phyloP scores from a whole-genome alignment of 2,113 vertebrate species.

The Podocnemis expansa region DNA sequence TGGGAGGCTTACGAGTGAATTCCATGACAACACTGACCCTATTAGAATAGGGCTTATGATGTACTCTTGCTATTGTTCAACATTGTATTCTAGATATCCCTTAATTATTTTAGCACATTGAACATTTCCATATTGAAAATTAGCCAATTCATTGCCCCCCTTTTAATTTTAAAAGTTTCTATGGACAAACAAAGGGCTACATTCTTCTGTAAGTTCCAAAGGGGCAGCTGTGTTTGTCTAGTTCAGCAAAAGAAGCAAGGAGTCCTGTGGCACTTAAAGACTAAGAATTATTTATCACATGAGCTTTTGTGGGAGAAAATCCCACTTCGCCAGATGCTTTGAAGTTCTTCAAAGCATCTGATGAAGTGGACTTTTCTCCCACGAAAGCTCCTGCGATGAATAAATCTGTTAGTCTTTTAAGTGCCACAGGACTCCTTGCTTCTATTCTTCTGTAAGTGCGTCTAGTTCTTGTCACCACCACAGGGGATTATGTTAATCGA shows the following conservation, averaged over 20 bases:
- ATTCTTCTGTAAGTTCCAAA: conserved; percentile 66
- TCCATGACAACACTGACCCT: neutral
- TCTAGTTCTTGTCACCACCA: conserved; percentile 59
- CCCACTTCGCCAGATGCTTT: too few species aligned
- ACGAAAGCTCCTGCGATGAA: too few species aligned
- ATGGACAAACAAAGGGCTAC: conserved; percentile 67
- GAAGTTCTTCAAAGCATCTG: too few species aligned
- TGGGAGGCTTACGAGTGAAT: neutral
- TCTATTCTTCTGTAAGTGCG: conserved; percentile 67
- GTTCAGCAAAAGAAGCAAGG: too few species aligned
- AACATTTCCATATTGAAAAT: conserved; percentile 38
- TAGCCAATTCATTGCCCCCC: conserved; percentile 51
- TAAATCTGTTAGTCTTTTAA: too few species aligned
- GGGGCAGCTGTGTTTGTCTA: too few species aligned
- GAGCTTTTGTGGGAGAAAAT: too few species aligned
- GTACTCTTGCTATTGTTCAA: too few species aligned
- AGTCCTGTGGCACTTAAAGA: too few species aligned
- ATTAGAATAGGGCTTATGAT: neutral
- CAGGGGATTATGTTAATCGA: conserved; percentile 24
- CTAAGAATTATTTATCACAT: too few species aligned
- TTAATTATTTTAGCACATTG: conserved; percentile 57
- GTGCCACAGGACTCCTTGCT: too few species aligned
- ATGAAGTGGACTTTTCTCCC: too few species aligned
- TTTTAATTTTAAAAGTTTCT: conserved; percentile 50
- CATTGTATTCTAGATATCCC: neutral